phyloP scores from a whole-genome alignment of 2,888 invertebrate genomes.

The Melitaea athalia region DNA sequence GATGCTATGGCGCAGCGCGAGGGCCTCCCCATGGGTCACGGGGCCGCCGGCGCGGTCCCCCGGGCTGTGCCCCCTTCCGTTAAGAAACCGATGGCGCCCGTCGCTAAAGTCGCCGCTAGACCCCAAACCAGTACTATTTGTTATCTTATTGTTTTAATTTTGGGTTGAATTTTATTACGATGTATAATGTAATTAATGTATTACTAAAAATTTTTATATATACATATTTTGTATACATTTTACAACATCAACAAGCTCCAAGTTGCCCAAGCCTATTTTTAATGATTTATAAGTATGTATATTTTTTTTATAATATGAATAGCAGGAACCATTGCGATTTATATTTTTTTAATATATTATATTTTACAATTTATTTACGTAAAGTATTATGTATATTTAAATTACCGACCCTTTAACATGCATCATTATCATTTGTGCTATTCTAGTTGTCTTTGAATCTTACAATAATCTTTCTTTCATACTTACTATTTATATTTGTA shows the following conservation, averaged over 20 bases:
- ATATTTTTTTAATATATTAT: background rate
- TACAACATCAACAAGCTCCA: too few species aligned
- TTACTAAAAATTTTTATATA: too few species aligned
- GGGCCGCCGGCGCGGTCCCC: slow-evolving; percentile 83
- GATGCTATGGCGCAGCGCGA: slow-evolving; percentile 94
- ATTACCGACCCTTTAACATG: slow-evolving; percentile 22
- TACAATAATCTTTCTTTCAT: background rate
- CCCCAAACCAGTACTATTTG: slow-evolving; percentile 82
- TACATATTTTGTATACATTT: background rate
- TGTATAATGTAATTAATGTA: background rate
- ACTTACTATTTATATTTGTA: slow-evolving; percentile 2
- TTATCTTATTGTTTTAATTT: background rate
- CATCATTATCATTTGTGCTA: background rate
- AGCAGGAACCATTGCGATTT: slow-evolving; percentile 22
- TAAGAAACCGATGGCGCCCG: slow-evolving; percentile 73
- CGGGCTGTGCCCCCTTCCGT: slow-evolving; percentile 66
- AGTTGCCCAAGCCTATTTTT: too few species aligned
- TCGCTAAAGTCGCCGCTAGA: slow-evolving; percentile 84
- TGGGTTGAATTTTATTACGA: background rate
- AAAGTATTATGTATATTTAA: slow-evolving; percentile 16
- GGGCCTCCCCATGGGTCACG: slow-evolving; percentile 92
- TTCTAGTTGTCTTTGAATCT: background rate
- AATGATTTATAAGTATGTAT: slow-evolving; percentile 22
- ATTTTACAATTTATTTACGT: background rate
- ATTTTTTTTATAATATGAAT: slow-evolving; percentile 8